These are phyloP conservation scores for Nixonia krombeini DNA, from an alignment of 1,140 invertebrate species.

Conservation along the genomic window DNA sequence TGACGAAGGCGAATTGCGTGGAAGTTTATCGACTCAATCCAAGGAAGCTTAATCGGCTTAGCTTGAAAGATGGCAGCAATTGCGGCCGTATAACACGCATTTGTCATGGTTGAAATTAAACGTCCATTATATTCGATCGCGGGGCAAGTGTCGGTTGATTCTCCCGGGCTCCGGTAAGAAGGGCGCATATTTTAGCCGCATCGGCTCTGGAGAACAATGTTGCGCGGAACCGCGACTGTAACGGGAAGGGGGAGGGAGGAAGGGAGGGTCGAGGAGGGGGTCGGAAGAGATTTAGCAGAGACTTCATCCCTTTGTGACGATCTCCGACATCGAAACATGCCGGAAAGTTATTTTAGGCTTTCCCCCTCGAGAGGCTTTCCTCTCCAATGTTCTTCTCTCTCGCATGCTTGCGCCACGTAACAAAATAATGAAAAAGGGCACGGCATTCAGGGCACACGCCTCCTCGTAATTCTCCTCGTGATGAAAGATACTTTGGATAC, in stretches of 20 bases:
- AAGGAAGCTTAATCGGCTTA: no score
- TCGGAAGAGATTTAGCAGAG: constrained; percentile 1
- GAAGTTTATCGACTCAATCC: no score
- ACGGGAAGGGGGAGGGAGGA: no score
- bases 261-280: constrained; percentile 7
- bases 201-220: constrained; percentile 38
- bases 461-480: no score
- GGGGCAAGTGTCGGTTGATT: constrained; percentile 15
- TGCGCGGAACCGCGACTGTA: constrained; percentile 20
- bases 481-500: no score
- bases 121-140: constrained; percentile 35
- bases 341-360: constrained; percentile 60
- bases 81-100: not conserved
- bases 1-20: no score
- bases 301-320: constrained; percentile 19
- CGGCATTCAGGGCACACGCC: no score
- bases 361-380: constrained; percentile 1
- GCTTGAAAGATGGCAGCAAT: not conserved
- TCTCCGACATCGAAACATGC: no score
- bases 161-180: constrained; percentile 19
- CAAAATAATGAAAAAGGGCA: no score
- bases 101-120: constrained; percentile 25
- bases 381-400: constrained; percentile 24
- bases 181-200: constrained; percentile 9
- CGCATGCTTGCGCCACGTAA: no score